Conservation (phyloP, 2,888 invertebrate species). For the Uloborus plumipes region DNA sequence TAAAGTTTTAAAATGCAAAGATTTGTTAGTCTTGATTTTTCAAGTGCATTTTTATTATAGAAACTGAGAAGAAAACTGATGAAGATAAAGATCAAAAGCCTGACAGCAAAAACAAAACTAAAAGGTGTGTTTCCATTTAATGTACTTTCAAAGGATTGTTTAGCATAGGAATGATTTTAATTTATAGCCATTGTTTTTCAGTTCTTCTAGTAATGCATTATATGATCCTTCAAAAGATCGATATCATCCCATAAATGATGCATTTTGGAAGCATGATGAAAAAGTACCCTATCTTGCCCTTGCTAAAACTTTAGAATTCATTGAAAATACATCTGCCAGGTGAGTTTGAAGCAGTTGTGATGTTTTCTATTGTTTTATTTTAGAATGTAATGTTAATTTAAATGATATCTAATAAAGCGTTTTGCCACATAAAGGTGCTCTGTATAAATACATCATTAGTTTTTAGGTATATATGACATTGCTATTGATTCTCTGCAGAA, state of each 20-base stretch:
- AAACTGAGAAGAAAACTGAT: no score
- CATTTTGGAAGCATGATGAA: conserved; percentile 83
- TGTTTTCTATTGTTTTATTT: neutral
- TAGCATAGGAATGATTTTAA: neutral
- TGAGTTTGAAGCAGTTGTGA: conserved; percentile 1
- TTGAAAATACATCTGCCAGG: conserved; percentile 79
- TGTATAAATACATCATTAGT: no score
- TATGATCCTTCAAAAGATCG: conserved; percentile 81
- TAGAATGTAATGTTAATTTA: neutral
- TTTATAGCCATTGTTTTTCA: conserved; percentile 66
- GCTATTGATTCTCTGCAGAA: no score
- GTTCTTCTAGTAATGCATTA: conserved; percentile 61
- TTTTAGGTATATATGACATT: no score
- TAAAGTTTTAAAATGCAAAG: no score
- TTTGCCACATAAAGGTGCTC: neutral
- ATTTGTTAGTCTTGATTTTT: neutral
- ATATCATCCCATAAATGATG: conserved; percentile 87
- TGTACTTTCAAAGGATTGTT: neutral
- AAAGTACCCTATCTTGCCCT: conserved; percentile 93
- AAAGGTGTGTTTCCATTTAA: neutral
- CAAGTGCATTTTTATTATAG: neutral
- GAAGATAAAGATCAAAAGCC: neutral
- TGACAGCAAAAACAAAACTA: neutral
- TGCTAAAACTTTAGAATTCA: conserved; percentile 88
- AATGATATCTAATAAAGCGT: neutral